Percentiles rank a stretch among this genome's conserved stretches.
These are phyloP conservation scores for Aleiodes sp. DNA, from an alignment of 1,140 invertebrate genomes.

Conservation along the genomic window DNA sequence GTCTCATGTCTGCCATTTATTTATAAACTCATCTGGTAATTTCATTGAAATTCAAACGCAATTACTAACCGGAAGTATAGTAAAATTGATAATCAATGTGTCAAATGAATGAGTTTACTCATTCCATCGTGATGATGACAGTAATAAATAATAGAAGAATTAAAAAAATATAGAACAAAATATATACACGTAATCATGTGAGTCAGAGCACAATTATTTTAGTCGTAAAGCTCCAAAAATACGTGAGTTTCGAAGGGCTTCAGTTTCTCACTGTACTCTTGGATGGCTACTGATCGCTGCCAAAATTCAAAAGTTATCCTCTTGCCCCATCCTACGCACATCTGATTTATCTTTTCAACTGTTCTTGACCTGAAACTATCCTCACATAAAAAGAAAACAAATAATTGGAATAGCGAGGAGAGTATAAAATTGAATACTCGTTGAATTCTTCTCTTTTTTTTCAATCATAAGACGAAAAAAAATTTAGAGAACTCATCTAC, in stretches of 20 bases:
- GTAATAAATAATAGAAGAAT: neutral
- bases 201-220: conserved; percentile 61
- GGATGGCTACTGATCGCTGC: conserved; percentile 54
- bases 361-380: conserved; percentile 33
- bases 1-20: conserved; percentile 28
- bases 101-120: neutral
- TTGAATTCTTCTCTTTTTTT: no score
- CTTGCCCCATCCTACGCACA: conserved; percentile 19
- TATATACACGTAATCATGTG: conserved; percentile 39
- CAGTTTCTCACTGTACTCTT: conserved; percentile 12
- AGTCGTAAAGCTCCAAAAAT: conserved; percentile 63
- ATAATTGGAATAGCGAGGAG: neutral
- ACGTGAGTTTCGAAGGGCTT: conserved; percentile 50
- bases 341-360: conserved; percentile 1
- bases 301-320: conserved; percentile 60
- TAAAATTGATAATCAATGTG: neutral
- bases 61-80: neutral
- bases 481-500: neutral
- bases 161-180: neutral
- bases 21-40: conserved; percentile 18
- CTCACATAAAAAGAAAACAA: conserved; percentile 12
- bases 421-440: no score
- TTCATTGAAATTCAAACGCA: conserved; percentile 5
- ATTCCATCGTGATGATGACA: neutral
- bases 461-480: no score